Evolutionary conservation across 2,113 vertebrate species (phyloP).

Genomic region (Chionomys nivalis): DNA sequence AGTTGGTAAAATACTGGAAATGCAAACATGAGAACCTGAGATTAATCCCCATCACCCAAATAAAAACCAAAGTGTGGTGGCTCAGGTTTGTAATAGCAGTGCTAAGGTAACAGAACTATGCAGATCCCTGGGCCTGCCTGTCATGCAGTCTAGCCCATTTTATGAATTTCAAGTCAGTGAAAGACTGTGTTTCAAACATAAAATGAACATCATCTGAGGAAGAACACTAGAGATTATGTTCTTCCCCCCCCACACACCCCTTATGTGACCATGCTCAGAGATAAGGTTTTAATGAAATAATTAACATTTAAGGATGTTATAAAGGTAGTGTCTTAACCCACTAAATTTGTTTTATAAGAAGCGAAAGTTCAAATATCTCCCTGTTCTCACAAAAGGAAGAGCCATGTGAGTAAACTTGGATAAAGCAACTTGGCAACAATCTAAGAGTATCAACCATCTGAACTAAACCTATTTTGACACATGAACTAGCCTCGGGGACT

Average conservation of each 20-base stretch:
- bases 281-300: neutral
- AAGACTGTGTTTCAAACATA: too few species aligned
- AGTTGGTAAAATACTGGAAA: neutral
- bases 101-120: neutral
- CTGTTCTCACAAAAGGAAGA: neutral
- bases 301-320: neutral
- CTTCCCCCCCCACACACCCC: neutral
- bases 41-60: neutral
- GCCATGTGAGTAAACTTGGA: neutral
- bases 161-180: neutral
- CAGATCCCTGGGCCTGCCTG: neutral
- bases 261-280: neutral
- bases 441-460: neutral
- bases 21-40: neutral
- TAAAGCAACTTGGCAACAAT: neutral
- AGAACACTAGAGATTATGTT: neutral
- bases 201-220: neutral
- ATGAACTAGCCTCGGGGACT: neutral
- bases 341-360: neutral
- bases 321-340: neutral
- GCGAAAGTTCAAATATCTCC: too few species aligned
- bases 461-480: neutral
- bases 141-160: neutral
- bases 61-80: neutral
- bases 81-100: neutral